Base-by-base conservation (phyloP, 2,888 invertebrate species). In the Andricus curvator region DNA sequence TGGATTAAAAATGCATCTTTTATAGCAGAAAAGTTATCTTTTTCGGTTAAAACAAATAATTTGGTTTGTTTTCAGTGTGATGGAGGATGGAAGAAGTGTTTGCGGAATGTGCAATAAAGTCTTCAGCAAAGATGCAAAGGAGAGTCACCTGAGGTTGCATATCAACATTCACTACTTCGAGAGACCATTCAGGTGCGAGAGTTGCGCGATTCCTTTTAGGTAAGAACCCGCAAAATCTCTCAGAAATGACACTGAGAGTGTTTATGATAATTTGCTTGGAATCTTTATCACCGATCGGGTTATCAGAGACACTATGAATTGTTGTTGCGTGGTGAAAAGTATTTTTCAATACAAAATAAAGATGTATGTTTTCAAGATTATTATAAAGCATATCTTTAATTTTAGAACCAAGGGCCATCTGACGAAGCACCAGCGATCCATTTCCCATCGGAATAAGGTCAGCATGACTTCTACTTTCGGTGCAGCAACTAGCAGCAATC, bases 111-210 rank as follows among this genome's bases (percentile, higher is more conserved):
- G 99, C 93, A 96, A 96, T 86, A 98, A 98, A 93, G 96, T 96
- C 78, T 99, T 99, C 93, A 97, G 96, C 83, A 98, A 98, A 93
- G 96, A 97, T 82, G 74, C 56, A 13, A 74, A 74, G n/a, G 74
- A 74, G 15, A 97, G 97, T 83, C 98, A 98, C 90, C 94, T 99
- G 84, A 95, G 96, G 84, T 94, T 99, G 84, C 99, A 99, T 93
- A 97, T 98, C 93, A 98, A 99, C 93, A 98, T 98, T 86, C 99
- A 99, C 93, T 98, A 98, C 89, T 96, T 99, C 94, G 98, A 98
- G 92, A 94, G 98, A 83, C 98, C 97, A 78, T 98, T 97, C 91
- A 95, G 97, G 85, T 99, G 99, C 93, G 97, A 98, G 88, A 96
- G 97, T 4, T 99, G 99, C 93, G 97, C 96, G 60, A 96, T 98